Conservation (phyloP, 2,888 invertebrate species). For the Idaea biselata region DNA sequence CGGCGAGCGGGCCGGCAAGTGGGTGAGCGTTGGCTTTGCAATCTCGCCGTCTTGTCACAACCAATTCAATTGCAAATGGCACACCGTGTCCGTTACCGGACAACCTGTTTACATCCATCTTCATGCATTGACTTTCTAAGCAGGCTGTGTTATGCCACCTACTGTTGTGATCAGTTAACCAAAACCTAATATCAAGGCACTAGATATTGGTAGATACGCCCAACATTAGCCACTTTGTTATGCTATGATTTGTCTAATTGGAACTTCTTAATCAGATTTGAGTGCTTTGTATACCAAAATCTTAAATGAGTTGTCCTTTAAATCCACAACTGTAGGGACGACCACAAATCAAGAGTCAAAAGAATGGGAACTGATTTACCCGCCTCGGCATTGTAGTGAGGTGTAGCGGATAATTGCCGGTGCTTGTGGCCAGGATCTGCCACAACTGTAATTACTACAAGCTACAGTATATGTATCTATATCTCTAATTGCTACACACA, state of each 20-base stretch:
- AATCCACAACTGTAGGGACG: constrained; percentile 12
- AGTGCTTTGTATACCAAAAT: neutral
- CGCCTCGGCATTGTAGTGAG: constrained; percentile 5
- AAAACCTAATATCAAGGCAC: no score
- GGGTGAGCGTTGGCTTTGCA: constrained; percentile 41
- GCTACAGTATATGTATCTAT: constrained; percentile 37
- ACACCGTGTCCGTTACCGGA: constrained; percentile 41
- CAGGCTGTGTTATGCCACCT: neutral
- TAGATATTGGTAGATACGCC: no score
- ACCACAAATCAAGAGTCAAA: neutral
- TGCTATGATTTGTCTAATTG: no score
- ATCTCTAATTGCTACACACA: constrained; percentile 51
- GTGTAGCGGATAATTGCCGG: constrained; percentile 27
- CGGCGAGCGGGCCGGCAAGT: constrained; percentile 12
- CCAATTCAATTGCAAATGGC: constrained; percentile 46
- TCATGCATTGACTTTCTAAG: constrained; percentile 7
- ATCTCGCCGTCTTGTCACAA: constrained; percentile 45
- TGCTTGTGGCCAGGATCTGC: constrained; percentile 30
- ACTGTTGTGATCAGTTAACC: neutral
- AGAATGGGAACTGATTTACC: constrained; percentile 4
- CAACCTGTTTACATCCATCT: constrained; percentile 40
- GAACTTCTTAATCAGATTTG: neutral
- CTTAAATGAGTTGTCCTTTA: neutral
- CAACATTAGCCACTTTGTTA: no score
- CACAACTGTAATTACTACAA: constrained; percentile 45